phyloP scores from a whole-genome alignment of 2,113 vertebrate genomes.

The Archilochus colubris region DNA sequence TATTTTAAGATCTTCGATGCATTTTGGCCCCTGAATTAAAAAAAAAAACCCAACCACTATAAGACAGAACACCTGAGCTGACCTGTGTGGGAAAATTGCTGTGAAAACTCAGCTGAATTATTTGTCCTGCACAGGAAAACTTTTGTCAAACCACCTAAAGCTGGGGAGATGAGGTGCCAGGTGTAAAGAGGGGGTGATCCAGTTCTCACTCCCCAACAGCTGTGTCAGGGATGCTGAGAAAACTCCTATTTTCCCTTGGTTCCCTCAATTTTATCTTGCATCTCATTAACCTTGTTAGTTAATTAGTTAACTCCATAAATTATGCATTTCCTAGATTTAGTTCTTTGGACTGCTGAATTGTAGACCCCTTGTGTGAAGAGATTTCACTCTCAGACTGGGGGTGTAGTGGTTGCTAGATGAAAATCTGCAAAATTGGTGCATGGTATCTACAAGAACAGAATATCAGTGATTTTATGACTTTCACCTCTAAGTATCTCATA shows the following conservation, averaged over 20 bases:
- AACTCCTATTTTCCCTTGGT: fast-evolving
- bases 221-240: neutral
- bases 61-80: neutral
- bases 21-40: neutral
- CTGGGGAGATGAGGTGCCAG: neutral
- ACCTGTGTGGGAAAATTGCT: neutral
- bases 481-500: neutral
- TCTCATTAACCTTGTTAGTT: neutral
- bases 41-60: neutral
- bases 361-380: neutral
- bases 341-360: neutral
- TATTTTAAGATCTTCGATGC: neutral
- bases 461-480: neutral
- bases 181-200: neutral
- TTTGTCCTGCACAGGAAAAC: neutral
- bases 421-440: neutral
- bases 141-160: neutral
- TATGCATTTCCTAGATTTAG: fast-evolving
- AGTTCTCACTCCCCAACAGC: neutral
- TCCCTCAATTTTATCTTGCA: neutral
- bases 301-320: fast-evolving
- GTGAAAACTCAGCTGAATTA: neutral
- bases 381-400: neutral
- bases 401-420: neutral
- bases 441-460: neutral